Conservation (phyloP, 2,113 vertebrate species). For the Chrysemys picta region DNA sequence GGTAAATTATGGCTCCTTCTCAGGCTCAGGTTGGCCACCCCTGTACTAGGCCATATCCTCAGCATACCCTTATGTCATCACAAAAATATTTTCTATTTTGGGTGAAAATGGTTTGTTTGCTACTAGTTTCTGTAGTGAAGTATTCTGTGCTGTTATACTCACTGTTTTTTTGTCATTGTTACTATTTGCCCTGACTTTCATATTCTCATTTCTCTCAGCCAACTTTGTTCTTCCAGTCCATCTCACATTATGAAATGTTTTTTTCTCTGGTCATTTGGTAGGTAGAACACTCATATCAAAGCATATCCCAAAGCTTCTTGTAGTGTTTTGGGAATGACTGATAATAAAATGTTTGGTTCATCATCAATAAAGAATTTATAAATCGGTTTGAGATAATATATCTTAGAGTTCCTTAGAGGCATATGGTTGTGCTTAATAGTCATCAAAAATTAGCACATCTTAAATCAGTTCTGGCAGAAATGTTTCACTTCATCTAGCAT, state of each 20-base stretch:
- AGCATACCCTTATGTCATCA: not conserved
- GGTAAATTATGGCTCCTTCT: too few relatives aligned
- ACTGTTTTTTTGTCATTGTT: rapidly evolving
- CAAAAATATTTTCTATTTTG: not conserved
- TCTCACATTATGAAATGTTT: not conserved
- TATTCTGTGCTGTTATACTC: not conserved
- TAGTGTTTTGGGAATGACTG: not conserved
- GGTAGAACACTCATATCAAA: not conserved
- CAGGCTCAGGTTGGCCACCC: too few relatives aligned
- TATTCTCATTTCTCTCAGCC: not conserved
- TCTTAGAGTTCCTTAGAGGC: not conserved
- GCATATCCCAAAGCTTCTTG: not conserved
- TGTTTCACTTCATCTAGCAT: not conserved
- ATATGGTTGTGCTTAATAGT: not conserved
- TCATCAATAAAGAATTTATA: not conserved
- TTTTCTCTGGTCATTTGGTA: not conserved
- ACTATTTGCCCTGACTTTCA: rapidly evolving
- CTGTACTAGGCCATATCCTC: not conserved
- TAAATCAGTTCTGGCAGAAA: not conserved
- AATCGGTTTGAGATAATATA: not conserved
- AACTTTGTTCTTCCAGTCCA: not conserved
- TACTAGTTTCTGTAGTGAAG: not conserved
- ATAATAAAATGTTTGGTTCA: not conserved
- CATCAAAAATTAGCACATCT: not conserved
- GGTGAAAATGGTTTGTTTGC: not conserved